phyloP scores from a whole-genome alignment of 2,888 invertebrate species.

The Aplocera efformata region DNA sequence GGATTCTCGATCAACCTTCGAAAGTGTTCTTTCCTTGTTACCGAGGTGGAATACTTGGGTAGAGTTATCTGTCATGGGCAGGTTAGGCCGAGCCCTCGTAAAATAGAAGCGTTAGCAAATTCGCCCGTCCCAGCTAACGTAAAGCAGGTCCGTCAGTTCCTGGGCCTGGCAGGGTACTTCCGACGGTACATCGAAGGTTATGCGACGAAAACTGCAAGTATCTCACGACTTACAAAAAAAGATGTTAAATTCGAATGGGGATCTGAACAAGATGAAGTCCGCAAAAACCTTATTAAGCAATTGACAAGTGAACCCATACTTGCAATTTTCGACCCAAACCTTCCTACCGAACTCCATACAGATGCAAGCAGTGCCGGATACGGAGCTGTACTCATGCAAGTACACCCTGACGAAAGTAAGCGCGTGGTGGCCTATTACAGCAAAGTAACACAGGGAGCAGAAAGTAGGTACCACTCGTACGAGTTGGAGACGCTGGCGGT shows the following conservation, averaged over 20 bases:
- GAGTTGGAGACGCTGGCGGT: constrained; percentile 26
- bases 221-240: constrained; percentile 6
- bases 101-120: background rate
- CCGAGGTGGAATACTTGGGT: background rate
- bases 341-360: constrained; percentile 18
- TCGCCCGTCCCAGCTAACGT: no score
- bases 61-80: no score
- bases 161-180: background rate
- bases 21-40: constrained; percentile 8
- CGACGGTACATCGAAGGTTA: constrained; percentile 12
- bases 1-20: background rate
- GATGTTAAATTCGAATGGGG: constrained; percentile 11
- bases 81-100: background rate
- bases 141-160: background rate
- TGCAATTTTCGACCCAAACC: constrained; percentile 15
- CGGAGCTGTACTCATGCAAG: constrained; percentile 21
- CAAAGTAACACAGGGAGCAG: constrained; percentile 23
- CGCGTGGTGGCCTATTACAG: constrained; percentile 21
- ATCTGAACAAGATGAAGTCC: constrained; percentile 1
- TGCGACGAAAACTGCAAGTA: constrained; percentile 12
- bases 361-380: constrained; percentile 23
- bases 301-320: constrained; percentile 20
- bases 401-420: constrained; percentile 5
- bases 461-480: constrained; percentile 26
- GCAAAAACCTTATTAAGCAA: constrained; percentile 3